Evolutionary conservation across 2,888 invertebrate species (phyloP), one percentile per base, ranked within the genome.

Genomic region (Acrobasis consociella): DNA sequence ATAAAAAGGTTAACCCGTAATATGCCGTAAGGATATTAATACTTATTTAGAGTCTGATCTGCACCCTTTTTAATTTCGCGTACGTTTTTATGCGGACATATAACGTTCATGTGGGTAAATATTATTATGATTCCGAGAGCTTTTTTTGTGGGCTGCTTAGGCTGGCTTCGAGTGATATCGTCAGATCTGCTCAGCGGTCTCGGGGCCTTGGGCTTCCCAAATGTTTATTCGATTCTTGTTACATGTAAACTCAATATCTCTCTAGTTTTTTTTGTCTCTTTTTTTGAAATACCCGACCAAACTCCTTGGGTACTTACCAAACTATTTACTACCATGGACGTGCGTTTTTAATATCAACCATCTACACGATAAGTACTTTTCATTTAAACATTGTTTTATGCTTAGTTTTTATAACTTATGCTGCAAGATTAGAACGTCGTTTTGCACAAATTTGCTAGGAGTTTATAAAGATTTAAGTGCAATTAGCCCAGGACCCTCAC

Each of bases 21-120:
- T 7, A 5, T 5, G 5, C 31, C 31, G 1, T 31, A 31, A 31
- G 31, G 31, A 31, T 31, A 22, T 22, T 22, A 31, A 31, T 31
- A 22, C 22, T 5, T 22, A 31, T 31, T 31, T 31, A 31, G 31
- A 31, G 31, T 13, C 13, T 5, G 13, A 13, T n/a, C 46, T 13
- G 11, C n/a, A 46, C n/a, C n/a, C 5, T n/a, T 13, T 46, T 13
- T 46, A 46, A 13, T 46, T 46, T 46, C 7, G 13, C 3, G 13
- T 11, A 13, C 1, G 69, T 68, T 69, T 68, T 68, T 69, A 53
- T 62, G 61, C 49, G 39, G 49, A 51, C 2, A 31, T 62, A 37
- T 62, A 37, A 60, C 53, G 38, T 22, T 58, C 53, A 49, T 31
- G 58, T 37, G 62, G 60, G 51, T 52, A 58, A 55, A 55, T 62